Conservation (phyloP, 2,888 invertebrate genomes). For the Ophion ellenae region DNA sequence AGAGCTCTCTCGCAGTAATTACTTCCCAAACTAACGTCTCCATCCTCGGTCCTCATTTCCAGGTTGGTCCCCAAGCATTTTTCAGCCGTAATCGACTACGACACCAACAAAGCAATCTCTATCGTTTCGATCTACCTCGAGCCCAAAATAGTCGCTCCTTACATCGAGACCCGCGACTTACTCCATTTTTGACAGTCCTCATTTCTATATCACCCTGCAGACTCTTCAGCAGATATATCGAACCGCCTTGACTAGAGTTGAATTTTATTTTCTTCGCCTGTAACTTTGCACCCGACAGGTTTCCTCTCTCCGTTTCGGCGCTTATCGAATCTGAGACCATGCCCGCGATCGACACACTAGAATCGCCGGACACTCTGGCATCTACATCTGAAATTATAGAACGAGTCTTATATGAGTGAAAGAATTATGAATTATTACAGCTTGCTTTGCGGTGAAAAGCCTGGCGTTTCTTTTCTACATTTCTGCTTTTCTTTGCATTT, state of each 20-base stretch:
- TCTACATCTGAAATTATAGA: slow-evolving; percentile 66
- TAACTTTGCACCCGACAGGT: slow-evolving; percentile 64
- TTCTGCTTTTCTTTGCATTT: no score
- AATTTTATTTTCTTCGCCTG: slow-evolving; percentile 68
- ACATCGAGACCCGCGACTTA: slow-evolving; percentile 28
- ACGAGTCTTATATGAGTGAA: background rate
- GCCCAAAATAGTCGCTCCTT: background rate
- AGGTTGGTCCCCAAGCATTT: slow-evolving; percentile 70
- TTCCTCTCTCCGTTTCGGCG: slow-evolving; percentile 67
- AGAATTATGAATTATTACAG: background rate
- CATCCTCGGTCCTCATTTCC: slow-evolving; percentile 68
- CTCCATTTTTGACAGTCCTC: slow-evolving; percentile 67
- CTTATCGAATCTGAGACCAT: slow-evolving; percentile 68
- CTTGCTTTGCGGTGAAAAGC: no score
- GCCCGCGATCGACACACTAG: slow-evolving; percentile 57
- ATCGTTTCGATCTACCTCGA: background rate
- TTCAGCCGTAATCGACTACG: slow-evolving; percentile 67
- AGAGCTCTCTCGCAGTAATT: slow-evolving; percentile 70
- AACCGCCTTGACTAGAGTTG: slow-evolving; percentile 68
- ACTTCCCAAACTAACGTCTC: slow-evolving; percentile 68
- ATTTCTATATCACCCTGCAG: slow-evolving; percentile 70
- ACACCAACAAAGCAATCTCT: background rate
- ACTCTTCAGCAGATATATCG: slow-evolving; percentile 65
- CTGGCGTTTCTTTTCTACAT: no score
- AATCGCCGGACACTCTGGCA: slow-evolving; percentile 60